These are phyloP conservation scores for Marmota flaviventris DNA, from an alignment of 2,113 vertebrate species.

Conservation along the genomic window DNA sequence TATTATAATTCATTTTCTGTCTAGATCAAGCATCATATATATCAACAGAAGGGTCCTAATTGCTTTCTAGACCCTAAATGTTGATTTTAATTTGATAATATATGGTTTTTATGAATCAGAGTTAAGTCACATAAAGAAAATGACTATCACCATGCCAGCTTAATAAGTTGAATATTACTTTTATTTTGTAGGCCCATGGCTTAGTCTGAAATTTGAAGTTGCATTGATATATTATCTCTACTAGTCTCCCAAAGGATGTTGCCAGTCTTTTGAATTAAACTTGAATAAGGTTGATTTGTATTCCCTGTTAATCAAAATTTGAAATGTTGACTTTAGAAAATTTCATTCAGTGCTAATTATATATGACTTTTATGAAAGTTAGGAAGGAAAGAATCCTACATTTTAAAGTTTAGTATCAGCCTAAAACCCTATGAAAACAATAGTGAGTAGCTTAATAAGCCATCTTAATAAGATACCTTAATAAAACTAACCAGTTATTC, in stretches of 20 bases:
- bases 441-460: slow-evolving; percentile 81
- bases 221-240: slow-evolving; percentile 79
- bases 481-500: slow-evolving; percentile 82
- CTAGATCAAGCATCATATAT: background rate
- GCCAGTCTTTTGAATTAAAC: slow-evolving; percentile 83
- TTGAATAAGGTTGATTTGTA: slow-evolving; percentile 83
- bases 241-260: slow-evolving; percentile 82
- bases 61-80: slow-evolving; percentile 27
- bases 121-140: slow-evolving; percentile 70
- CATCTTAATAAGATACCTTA: slow-evolving; percentile 84
- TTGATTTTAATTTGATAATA: slow-evolving; percentile 64
- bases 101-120: slow-evolving; percentile 54
- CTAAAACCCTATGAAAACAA: slow-evolving; percentile 83
- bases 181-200: slow-evolving; percentile 76
- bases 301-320: slow-evolving; percentile 84
- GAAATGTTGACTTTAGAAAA: slow-evolving; percentile 84
- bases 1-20: background rate
- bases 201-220: slow-evolving; percentile 81
- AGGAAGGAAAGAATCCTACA: slow-evolving; percentile 81
- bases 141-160: slow-evolving; percentile 64
- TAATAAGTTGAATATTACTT: slow-evolving; percentile 81
- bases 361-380: slow-evolving; percentile 85
- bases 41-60: background rate
- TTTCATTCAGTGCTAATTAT: slow-evolving; percentile 84
- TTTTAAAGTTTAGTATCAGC: slow-evolving; percentile 84